phyloP scores from a whole-genome alignment of 2,888 invertebrate species.

The Volucella zonaria region DNA sequence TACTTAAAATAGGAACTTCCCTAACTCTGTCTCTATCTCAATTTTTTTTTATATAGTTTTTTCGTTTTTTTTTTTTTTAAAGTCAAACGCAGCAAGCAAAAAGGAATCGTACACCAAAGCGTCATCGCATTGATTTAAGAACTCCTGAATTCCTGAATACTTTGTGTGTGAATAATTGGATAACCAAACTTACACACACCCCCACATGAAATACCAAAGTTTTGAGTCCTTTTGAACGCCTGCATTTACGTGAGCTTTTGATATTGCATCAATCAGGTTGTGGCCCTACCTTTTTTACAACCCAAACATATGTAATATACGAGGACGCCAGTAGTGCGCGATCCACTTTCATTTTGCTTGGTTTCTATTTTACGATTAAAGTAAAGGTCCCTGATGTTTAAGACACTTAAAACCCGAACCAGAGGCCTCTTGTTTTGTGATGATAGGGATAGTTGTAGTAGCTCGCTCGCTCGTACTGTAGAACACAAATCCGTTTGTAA shows the following conservation, averaged over 20 bases:
- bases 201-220: neutral
- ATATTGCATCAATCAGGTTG: constrained; percentile 5
- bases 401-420: constrained; percentile 74
- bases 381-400: constrained; percentile 21
- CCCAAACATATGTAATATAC: constrained; percentile 37
- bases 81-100: constrained; percentile 58
- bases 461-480: constrained; percentile 72
- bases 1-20: constrained; percentile 53
- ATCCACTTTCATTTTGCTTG: constrained; percentile 60
- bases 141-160: constrained; percentile 18
- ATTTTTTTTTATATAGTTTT: too few species aligned
- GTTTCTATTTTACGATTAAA: neutral
- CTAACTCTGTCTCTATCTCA: constrained; percentile 35
- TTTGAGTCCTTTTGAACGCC: constrained; percentile 15
- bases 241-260: constrained; percentile 22
- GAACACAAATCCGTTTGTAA: constrained; percentile 74
- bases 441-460: constrained; percentile 81
- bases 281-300: constrained; percentile 9
- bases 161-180: constrained; percentile 18
- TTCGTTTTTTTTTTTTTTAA: neutral
- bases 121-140: constrained; percentile 41
- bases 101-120: constrained; percentile 65
- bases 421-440: constrained; percentile 82
- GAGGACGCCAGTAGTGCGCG: constrained; percentile 56
- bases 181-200: neutral